Conservation (phyloP, 2,797 vertebrate species). For the Microctenopoma lineatum region DNA sequence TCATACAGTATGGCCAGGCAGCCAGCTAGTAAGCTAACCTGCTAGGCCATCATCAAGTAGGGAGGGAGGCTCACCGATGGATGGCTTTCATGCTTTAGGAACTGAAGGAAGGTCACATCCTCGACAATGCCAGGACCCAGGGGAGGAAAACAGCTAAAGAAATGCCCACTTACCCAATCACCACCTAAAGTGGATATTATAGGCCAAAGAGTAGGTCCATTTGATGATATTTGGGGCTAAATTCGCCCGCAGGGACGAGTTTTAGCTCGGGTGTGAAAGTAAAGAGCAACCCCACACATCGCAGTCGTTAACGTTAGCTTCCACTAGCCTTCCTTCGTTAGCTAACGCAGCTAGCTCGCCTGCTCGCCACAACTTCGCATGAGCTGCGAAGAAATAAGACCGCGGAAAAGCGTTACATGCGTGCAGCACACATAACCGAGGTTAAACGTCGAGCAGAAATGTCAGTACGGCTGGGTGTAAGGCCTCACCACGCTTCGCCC, state of each 20-base stretch:
- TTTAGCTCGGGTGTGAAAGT: conserved; percentile 60
- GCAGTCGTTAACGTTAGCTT: conserved; percentile 62
- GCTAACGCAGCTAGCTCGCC: conserved; percentile 58
- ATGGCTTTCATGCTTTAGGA: conserved; percentile 72
- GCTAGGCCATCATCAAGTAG: conserved; percentile 77
- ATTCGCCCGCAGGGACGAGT: conserved; percentile 23
- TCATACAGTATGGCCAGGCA: conserved; percentile 6
- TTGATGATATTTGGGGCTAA: background rate
- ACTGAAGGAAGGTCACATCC: conserved; percentile 85
- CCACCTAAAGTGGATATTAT: fast-evolving
- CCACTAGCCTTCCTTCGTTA: conserved; percentile 64
- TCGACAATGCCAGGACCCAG: conserved; percentile 67
- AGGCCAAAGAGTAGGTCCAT: fast-evolving
- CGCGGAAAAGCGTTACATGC: background rate
- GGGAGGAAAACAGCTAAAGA: conserved; percentile 54
- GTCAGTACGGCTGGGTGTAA: conserved; percentile 13
- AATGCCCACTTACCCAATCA: conserved; percentile 17
- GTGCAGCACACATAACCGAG: background rate
- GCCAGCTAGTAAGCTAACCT: conserved; percentile 68
- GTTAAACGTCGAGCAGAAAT: background rate
- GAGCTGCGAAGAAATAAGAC: conserved; percentile 17
- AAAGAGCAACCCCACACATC: conserved; percentile 68
- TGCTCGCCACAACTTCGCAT: conserved; percentile 62
- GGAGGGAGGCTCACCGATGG: conserved; percentile 73
- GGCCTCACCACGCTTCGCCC: conserved; percentile 90